Conservation (phyloP, 2,888 invertebrate species). For the Agrenia bidenticulata region DNA sequence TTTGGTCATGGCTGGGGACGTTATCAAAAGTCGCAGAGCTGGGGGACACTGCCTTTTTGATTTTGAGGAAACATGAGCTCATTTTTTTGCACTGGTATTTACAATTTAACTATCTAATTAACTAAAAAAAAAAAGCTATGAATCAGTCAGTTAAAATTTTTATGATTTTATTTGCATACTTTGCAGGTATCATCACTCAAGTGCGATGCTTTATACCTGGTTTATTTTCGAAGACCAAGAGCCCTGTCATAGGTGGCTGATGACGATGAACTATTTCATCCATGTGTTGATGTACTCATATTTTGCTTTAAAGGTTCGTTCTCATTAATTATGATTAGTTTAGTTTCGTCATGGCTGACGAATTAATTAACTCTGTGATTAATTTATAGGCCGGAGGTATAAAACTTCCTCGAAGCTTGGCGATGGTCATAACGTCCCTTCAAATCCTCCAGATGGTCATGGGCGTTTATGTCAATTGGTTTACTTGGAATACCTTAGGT, state of each 20-base stretch:
- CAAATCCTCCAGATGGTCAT: slow-evolving; percentile 34
- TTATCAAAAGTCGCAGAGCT: slow-evolving; percentile 94
- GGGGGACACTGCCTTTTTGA: slow-evolving; percentile 92
- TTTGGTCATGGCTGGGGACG: slow-evolving; percentile 97
- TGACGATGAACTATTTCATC: slow-evolving; percentile 39
- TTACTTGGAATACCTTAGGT: slow-evolving; percentile 27
- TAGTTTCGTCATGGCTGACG: neutral
- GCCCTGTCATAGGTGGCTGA: slow-evolving; percentile 39
- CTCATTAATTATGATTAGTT: neutral
- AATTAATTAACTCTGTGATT: slow-evolving; percentile 14
- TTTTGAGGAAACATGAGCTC: slow-evolving; percentile 85
- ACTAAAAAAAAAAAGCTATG: neutral
- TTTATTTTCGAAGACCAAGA: slow-evolving; percentile 35
- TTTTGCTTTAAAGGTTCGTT: slow-evolving; percentile 27
- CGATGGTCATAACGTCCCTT: slow-evolving; percentile 22
- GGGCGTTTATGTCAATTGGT: slow-evolving; percentile 27
- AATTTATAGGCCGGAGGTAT: slow-evolving; percentile 28
- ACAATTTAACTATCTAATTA: neutral
- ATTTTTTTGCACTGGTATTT: slow-evolving; percentile 75
- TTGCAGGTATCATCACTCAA: slow-evolving; percentile 35
- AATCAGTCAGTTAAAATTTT: neutral
- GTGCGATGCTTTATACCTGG: slow-evolving; percentile 39
- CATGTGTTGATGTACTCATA: slow-evolving; percentile 36
- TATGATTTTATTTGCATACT: neutral
- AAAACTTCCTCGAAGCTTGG: slow-evolving; percentile 15